Evolutionary conservation across 1,140 invertebrate species (phyloP), one percentile per base, ranked within the genome.

Genomic region (Drosophila ananassae): DNA sequence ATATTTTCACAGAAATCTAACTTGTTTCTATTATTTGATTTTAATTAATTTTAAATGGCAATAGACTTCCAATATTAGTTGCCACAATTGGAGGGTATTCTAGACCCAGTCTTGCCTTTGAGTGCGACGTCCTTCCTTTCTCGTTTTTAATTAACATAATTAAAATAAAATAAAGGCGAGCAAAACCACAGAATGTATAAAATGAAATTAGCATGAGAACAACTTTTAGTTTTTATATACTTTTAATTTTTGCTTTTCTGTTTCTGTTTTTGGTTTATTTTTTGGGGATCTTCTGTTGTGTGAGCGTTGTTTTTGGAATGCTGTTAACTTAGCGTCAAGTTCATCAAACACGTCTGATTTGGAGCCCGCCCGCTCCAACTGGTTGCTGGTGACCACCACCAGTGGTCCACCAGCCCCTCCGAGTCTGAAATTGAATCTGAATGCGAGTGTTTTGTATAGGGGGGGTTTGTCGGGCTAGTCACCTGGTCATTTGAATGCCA

Each of bases 131-230:
- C 66, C 54, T 80, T 81, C 56, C 34, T 57, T 77, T 67, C 54
- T 62, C 73, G 56, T 77, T 85, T 67, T 81, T 55, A 83, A 89
- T 89, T 89, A 89, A 73, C 83, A 89, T 89, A 89, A 77, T 85
- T 85, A 85, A 85, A 80, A 80, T 47, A 52, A 77, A 69, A 69
- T 73, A 84, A 89, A 89, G 81, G 64, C 84, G 68, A 83, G 79
- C 83, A 87, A 58, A 63, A 53, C 47, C 53, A 32, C 46, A 73
- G 66, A 58, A 41, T 68, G 32, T 63, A 79, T 74, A 64, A 56
- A 60, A 79, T 58, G 3, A 44, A 51, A 84, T 87, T 89, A 63
- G 69, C 78, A 87, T 87, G 74, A 83, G 82, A 87, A 85, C 83
- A 85, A 87, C 82, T 87, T 85, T 82, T 82, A 63, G 66, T 87